phyloP scores from a whole-genome alignment of 2,888 invertebrate species.

The Drosophila neotestacea region DNA sequence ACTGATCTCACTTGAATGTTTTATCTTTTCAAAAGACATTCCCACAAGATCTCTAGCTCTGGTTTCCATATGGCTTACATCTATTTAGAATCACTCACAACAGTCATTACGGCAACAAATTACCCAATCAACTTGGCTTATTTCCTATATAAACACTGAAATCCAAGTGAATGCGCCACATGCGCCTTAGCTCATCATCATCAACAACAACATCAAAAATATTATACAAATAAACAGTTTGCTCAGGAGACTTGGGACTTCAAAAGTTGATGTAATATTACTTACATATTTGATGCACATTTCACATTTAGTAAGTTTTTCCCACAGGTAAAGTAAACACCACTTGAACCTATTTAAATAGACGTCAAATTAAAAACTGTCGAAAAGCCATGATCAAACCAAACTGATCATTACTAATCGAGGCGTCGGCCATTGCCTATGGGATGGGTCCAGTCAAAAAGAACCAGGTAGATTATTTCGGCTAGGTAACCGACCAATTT shows the following conservation, averaged over 20 bases:
- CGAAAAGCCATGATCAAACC: slow-evolving; percentile 74
- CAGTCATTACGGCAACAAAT: slow-evolving; percentile 27
- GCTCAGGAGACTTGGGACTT: slow-evolving; percentile 8
- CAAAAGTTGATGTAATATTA: slow-evolving; percentile 61
- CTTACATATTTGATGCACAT: slow-evolving; percentile 66
- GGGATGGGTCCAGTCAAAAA: slow-evolving; percentile 12
- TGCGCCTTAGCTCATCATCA: slow-evolving; percentile 27
- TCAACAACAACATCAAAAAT: background rate
- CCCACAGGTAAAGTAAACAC: slow-evolving; percentile 66
- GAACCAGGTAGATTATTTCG: slow-evolving; percentile 37
- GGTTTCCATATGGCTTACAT: slow-evolving; percentile 33
- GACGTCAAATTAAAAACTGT: slow-evolving; percentile 66
- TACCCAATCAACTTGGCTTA: slow-evolving; percentile 53
- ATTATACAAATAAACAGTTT: slow-evolving; percentile 51
- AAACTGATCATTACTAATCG: slow-evolving; percentile 65
- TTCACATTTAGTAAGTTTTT: slow-evolving; percentile 56
- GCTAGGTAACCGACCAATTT: slow-evolving; percentile 59
- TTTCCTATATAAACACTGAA: slow-evolving; percentile 49
- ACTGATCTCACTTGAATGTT: background rate
- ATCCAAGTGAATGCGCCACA: slow-evolving; percentile 17
- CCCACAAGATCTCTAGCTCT: slow-evolving; percentile 2
- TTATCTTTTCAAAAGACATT: background rate
- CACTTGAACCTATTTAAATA: slow-evolving; percentile 78
- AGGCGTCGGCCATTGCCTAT: slow-evolving; percentile 43
- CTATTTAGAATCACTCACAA: slow-evolving; percentile 12